Conservation (phyloP, 2,113 vertebrate species). For the Hippocampus comes region DNA sequence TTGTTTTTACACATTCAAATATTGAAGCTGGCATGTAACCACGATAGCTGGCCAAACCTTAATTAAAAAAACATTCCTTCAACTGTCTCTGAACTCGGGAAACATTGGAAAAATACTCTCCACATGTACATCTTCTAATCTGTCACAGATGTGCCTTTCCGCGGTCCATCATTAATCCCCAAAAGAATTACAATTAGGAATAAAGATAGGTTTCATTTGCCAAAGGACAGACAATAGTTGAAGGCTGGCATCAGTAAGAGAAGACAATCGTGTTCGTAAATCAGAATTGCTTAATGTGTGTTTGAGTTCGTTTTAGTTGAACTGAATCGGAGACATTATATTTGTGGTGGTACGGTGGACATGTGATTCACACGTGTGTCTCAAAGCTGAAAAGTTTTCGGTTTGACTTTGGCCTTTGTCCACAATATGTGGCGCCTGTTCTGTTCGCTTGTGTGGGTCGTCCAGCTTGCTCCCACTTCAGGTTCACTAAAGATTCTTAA, state of each 20-base stretch:
- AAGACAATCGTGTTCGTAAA: not conserved
- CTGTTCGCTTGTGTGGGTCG: not conserved
- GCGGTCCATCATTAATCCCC: slow-evolving; percentile 11
- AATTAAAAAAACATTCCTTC: slow-evolving; percentile 69
- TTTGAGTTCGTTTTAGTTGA: not conserved
- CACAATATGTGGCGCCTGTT: not conserved
- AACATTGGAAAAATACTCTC: slow-evolving; percentile 28
- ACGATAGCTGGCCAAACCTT: slow-evolving; percentile 61
- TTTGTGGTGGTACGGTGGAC: not conserved
- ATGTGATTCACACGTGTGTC: not conserved
- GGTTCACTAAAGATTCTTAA: not conserved
- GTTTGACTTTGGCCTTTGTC: not conserved
- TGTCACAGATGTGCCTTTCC: slow-evolving; percentile 13
- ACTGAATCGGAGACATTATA: not conserved
- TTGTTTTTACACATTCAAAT: not conserved
- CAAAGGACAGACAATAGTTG: not conserved
- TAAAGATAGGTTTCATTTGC: not conserved
- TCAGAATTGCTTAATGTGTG: not conserved
- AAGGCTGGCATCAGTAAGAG: not conserved
- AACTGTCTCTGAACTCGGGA: slow-evolving; percentile 58
- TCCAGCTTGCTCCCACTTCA: not conserved
- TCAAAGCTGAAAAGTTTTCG: not conserved
- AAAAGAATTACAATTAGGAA: not conserved
- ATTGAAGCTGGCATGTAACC: slow-evolving; percentile 26
- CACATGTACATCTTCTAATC: slow-evolving; percentile 28